These are phyloP conservation scores for Arctia plantaginis DNA, from an alignment of 2,888 invertebrate species.

Conservation along the genomic window DNA sequence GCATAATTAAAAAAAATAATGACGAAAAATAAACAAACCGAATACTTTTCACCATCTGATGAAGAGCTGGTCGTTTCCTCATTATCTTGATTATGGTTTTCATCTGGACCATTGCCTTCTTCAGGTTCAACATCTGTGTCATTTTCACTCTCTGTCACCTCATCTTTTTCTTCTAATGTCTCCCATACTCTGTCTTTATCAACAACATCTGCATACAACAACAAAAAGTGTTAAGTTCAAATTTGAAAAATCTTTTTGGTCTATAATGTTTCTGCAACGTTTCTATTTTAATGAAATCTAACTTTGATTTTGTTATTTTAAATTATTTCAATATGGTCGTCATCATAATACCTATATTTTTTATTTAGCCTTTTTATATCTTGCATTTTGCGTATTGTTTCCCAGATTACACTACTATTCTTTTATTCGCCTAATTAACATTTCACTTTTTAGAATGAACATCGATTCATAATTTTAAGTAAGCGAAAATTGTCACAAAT, in stretches of 20 bases:
- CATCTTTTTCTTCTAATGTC: conserved; percentile 84
- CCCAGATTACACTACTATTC: too few relatives aligned
- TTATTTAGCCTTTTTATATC: too few relatives aligned
- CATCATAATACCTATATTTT: too few relatives aligned
- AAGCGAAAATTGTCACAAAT: too few relatives aligned
- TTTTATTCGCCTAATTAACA: too few relatives aligned
- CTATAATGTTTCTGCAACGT: not conserved
- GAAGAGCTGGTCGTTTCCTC: conserved; percentile 30
- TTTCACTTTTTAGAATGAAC: too few relatives aligned
- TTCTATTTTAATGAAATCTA: not conserved
- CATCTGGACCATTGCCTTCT: conserved; percentile 47
- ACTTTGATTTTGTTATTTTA: too few relatives aligned
- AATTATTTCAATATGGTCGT: too few relatives aligned
- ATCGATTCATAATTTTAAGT: too few relatives aligned
- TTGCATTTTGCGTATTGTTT: too few relatives aligned
- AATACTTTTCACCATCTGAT: conserved; percentile 34
- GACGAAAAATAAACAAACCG: not conserved
- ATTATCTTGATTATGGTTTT: conserved; percentile 42
- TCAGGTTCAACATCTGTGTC: conserved; percentile 55
- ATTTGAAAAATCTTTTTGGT: not conserved
- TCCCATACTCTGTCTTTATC: conserved; percentile 87
- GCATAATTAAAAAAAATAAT: not conserved
- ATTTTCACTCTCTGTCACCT: conserved; percentile 64
- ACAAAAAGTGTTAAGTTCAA: not conserved
- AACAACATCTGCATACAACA: conserved; percentile 73